Evolutionary conservation across 2,888 invertebrate species (phyloP).

Genomic region (Acanthococcus lagerstroemiae): DNA sequence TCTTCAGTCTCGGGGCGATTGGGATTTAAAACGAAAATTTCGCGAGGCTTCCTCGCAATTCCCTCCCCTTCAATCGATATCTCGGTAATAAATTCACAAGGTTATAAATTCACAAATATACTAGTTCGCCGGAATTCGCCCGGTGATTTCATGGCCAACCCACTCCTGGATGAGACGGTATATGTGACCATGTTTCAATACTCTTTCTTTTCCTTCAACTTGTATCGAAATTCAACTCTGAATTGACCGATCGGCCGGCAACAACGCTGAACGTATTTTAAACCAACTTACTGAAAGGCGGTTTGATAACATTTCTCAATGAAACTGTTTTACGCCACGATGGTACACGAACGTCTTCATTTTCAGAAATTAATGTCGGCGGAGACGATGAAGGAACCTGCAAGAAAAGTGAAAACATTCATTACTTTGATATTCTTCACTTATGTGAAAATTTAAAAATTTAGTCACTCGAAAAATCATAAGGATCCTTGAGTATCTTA

Average conservation of each 20-base stretch:
- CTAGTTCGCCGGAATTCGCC: too few relatives aligned
- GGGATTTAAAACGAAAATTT: too few relatives aligned
- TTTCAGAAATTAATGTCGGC: constrained; percentile 7
- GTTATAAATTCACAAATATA: too few relatives aligned
- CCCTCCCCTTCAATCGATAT: too few relatives aligned
- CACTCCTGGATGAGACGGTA: background rate
- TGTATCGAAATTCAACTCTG: background rate
- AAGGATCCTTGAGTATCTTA: too few relatives aligned
- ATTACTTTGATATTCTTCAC: background rate
- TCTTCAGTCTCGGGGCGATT: too few relatives aligned
- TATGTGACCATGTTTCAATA: background rate
- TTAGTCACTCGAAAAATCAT: too few relatives aligned
- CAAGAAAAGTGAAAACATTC: background rate
- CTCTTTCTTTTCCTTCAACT: too few relatives aligned
- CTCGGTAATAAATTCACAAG: too few relatives aligned
- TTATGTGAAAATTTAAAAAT: too few relatives aligned
- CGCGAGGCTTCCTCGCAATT: too few relatives aligned
- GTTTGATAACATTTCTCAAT: constrained; percentile 42
- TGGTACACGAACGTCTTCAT: constrained; percentile 49
- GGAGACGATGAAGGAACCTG: constrained; percentile 23
- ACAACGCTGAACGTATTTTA: background rate
- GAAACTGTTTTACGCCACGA: constrained; percentile 57
- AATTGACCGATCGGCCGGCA: background rate
- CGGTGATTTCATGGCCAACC: too few relatives aligned
- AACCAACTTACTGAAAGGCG: constrained; percentile 20